Percentiles rank a stretch among this genome's conserved stretches.
Conservation (phyloP, 2,888 invertebrate species). For the Encarsia formosa region DNA sequence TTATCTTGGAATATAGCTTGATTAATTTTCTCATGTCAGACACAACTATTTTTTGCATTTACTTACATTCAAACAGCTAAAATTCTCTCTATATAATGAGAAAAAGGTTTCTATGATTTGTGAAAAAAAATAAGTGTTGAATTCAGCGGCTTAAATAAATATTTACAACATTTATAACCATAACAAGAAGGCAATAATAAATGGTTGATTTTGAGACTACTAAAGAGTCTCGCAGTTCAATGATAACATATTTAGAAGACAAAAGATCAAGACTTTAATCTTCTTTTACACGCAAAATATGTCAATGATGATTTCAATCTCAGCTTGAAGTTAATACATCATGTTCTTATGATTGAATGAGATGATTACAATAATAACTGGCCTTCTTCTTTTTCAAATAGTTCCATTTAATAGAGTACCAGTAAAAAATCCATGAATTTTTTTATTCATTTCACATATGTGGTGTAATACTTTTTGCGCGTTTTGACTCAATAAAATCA, state of each 20-base stretch:
- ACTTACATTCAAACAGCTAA: slow-evolving; percentile 1
- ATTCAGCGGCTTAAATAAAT: slow-evolving; percentile 24
- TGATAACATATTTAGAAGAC: slow-evolving; percentile 18
- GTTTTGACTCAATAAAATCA: slow-evolving; percentile 11
- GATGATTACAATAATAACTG: too few relatives aligned
- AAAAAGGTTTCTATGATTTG: slow-evolving; percentile 7
- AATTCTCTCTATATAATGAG: slow-evolving; percentile 4
- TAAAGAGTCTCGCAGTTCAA: slow-evolving; percentile 25
- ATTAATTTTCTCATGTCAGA: slow-evolving; percentile 12
- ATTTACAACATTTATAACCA: slow-evolving; percentile 28
- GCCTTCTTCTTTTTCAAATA: too few relatives aligned
- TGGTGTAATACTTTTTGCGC: slow-evolving; percentile 20
- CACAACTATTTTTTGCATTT: neutral
- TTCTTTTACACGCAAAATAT: slow-evolving; percentile 10
- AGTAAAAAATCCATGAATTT: too few relatives aligned
- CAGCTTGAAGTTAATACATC: slow-evolving; percentile 4
- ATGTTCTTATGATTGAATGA: neutral
- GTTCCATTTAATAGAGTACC: too few relatives aligned
- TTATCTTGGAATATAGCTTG: slow-evolving; percentile 18
- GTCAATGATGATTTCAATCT: slow-evolving; percentile 9
- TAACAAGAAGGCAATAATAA: slow-evolving; percentile 19
- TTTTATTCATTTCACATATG: too few relatives aligned
- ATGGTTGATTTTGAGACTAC: slow-evolving; percentile 22
- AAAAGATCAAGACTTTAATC: slow-evolving; percentile 5
- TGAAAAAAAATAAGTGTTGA: slow-evolving; percentile 14